Percentiles rank a stretch among this genome's conserved stretches.
Conservation (phyloP, 2,113 vertebrate genomes). For the Ceuthmochares aereus region DNA sequence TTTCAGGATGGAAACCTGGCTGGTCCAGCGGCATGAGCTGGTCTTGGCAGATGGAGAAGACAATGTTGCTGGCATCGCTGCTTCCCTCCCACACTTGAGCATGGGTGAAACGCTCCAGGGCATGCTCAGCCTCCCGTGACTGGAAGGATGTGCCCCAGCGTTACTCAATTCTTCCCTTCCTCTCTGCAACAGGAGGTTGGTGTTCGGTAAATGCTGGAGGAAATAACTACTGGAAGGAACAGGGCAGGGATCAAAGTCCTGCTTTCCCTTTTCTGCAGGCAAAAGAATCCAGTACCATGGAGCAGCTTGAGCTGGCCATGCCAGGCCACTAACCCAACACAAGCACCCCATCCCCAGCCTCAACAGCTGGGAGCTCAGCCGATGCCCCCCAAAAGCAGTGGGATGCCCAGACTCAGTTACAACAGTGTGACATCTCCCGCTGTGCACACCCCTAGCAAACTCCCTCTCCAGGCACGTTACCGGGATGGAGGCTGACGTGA, state of each 20-base stretch:
- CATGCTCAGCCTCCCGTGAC: accelerated
- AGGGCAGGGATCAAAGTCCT: background rate
- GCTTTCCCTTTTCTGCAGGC: background rate
- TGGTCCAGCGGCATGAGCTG: accelerated
- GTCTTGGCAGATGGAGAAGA: background rate
- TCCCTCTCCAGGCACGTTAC: conserved; percentile 61
- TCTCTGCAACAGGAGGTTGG: background rate
- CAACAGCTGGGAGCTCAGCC: background rate
- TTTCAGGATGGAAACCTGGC: accelerated
- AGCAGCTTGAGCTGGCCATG: accelerated
- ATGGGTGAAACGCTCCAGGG: background rate
- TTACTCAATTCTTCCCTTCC: conserved; percentile 25
- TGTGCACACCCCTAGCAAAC: accelerated
- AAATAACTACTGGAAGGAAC: background rate
- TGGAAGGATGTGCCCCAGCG: background rate
- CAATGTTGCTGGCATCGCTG: accelerated
- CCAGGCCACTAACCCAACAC: accelerated
- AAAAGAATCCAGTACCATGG: accelerated
- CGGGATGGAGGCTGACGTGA: conserved; percentile 91
- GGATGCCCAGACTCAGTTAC: too few relatives aligned
- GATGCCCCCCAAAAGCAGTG: background rate
- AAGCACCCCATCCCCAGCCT: background rate
- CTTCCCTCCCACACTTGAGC: background rate
- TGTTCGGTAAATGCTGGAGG: background rate
- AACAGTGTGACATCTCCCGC: accelerated